Evolutionary conservation across 30 jellyfish, hydroid and myxozoan species (phyloP).

Genomic region (Haliclystus octoradiatus): DNA sequence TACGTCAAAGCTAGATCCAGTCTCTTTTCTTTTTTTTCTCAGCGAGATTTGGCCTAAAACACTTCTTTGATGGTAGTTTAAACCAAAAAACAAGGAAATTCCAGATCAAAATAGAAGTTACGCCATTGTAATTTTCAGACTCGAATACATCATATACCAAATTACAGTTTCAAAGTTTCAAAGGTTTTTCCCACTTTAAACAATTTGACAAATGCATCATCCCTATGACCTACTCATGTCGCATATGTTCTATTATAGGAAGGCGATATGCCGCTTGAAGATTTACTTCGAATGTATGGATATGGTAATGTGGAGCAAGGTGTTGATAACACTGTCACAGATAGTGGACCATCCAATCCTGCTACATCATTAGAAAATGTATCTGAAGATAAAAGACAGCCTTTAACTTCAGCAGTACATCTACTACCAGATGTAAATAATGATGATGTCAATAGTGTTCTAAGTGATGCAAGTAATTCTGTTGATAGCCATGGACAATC

Average conservation of each 20-base stretch:
- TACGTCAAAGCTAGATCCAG: too few relatives aligned
- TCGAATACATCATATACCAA: too few relatives aligned
- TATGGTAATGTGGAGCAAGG: conserved; percentile 3
- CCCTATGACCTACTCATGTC: too few relatives aligned
- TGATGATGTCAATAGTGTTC: conserved; percentile 39
- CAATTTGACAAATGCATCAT: too few relatives aligned
- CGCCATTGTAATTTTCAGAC: too few relatives aligned
- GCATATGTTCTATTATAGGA: conserved; percentile 74
- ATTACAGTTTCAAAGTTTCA: too few relatives aligned
- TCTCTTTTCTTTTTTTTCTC: too few relatives aligned
- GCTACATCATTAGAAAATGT: not conserved
- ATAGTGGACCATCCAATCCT: not conserved
- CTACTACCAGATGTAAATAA: not conserved
- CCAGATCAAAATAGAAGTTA: too few relatives aligned
- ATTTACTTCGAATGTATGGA: conserved; percentile 67
- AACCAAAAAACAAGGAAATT: too few relatives aligned
- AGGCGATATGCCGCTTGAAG: conserved; percentile 99
- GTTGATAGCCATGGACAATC: conserved; percentile 39
- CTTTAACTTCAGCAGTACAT: not conserved
- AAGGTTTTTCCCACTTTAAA: too few relatives aligned
- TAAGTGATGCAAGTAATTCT: conserved; percentile 45
- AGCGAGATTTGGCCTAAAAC: too few relatives aligned
- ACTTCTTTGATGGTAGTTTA: too few relatives aligned
- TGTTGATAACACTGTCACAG: not conserved
- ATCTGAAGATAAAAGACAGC: not conserved